A percentile compares a stretch with the other conserved stretches of the same genome.
phyloP scores from a whole-genome alignment of 2,888 invertebrate genomes.

The Phyllotreta cruciferae region DNA sequence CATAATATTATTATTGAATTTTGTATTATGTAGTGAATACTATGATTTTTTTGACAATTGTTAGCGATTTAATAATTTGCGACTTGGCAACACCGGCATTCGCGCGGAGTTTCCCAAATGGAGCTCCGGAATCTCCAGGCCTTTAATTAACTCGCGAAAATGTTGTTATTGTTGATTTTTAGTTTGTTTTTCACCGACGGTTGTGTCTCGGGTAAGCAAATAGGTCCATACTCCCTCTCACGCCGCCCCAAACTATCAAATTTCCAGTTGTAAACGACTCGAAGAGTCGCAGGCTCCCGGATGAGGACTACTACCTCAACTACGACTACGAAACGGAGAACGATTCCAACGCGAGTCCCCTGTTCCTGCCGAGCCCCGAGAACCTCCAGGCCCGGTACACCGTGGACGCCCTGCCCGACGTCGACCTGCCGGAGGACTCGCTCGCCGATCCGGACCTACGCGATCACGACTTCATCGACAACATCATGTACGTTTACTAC shows the following conservation, averaged over 20 bases:
- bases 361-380: conserved; percentile 58
- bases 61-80: background rate
- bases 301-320: conserved; percentile 57
- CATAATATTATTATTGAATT: too few relatives aligned
- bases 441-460: conserved; percentile 71
- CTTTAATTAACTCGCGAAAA: background rate
- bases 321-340: conserved; percentile 58
- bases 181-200: conserved; percentile 25
- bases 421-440: conserved; percentile 69
- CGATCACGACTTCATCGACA: conserved; percentile 76
- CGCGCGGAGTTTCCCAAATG: too few relatives aligned
- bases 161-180: background rate
- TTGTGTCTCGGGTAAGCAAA: conserved; percentile 32
- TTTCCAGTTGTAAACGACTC: conserved; percentile 35
- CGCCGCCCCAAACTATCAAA: background rate
- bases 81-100: too few relatives aligned
- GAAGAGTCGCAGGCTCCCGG: conserved; percentile 47
- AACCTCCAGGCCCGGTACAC: conserved; percentile 53
- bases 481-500: conserved; percentile 76
- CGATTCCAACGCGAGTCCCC: conserved; percentile 52
- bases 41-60: too few relatives aligned
- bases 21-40: too few relatives aligned
- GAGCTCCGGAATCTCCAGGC: too few relatives aligned
- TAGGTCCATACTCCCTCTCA: background rate
- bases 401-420: conserved; percentile 61